A percentile compares a stretch with the other conserved stretches of the same genome.
These are phyloP conservation scores for Chymomyza procnemis DNA, from an alignment of 2,888 invertebrate species.

Conservation along the genomic window DNA sequence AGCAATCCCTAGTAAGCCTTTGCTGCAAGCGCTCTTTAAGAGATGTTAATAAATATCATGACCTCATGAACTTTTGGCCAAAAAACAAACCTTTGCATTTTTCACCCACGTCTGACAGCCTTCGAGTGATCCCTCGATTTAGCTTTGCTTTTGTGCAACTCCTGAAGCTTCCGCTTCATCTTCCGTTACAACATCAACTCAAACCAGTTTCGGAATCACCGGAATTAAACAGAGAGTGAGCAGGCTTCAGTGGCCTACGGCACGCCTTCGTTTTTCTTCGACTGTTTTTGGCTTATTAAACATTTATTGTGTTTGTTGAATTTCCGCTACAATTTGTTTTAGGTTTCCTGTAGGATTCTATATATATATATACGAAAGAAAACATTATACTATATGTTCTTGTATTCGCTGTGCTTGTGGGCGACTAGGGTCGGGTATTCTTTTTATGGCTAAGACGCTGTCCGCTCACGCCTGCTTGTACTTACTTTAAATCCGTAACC, in stretches of 20 bases:
- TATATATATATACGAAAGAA: background rate
- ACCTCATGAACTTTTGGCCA: background rate
- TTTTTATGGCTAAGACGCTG: background rate
- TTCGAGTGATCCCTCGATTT: background rate
- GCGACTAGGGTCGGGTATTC: background rate
- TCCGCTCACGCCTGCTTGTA: constrained; percentile 35
- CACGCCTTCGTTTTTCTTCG: constrained; percentile 33
- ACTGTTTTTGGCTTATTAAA: constrained; percentile 65
- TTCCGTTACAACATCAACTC: constrained; percentile 34
- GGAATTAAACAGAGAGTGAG: background rate
- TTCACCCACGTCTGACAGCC: background rate
- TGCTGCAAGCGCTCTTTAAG: no score
- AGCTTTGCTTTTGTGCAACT: constrained; percentile 30
- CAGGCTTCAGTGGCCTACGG: constrained; percentile 9
- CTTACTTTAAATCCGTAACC: constrained; percentile 59
- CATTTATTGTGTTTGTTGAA: constrained; percentile 68
- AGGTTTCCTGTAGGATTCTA: constrained; percentile 39
- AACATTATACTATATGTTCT: constrained; percentile 14
- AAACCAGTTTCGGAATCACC: background rate
- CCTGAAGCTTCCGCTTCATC: constrained; percentile 53
- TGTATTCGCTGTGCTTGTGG: constrained; percentile 13
- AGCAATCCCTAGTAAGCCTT: no score
- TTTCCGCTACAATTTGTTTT: constrained; percentile 69
- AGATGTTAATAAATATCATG: background rate
- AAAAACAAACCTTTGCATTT: background rate